These are phyloP conservation scores for Theristicus caerulescens DNA, from an alignment of 2,113 vertebrate species.

Conservation along the genomic window DNA sequence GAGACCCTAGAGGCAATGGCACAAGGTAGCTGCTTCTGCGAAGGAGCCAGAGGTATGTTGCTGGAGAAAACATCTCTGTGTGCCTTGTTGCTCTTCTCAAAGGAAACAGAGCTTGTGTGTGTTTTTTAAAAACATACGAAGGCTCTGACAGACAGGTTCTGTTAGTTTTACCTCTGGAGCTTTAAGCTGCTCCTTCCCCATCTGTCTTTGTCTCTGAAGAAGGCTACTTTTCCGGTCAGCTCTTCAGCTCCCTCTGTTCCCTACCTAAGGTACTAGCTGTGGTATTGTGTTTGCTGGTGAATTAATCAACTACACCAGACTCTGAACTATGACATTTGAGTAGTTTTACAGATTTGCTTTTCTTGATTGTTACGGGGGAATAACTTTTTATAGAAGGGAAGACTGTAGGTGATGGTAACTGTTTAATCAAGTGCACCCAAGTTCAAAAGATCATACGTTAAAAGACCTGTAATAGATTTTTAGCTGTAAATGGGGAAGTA, in stretches of 20 bases:
- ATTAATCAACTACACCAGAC: neutral
- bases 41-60: neutral
- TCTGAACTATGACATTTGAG: neutral
- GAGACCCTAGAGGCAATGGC: neutral
- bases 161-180: neutral
- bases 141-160: neutral
- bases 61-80: neutral
- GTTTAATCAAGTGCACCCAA: neutral
- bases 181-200: neutral
- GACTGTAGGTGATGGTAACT: neutral
- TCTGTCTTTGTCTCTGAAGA: neutral
- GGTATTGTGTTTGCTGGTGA: neutral
- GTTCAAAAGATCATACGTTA: neutral
- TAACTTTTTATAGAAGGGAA: neutral
- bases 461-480: neutral
- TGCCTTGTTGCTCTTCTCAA: neutral
- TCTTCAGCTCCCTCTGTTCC: neutral
- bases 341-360: neutral
- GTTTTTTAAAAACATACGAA: neutral
- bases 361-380: neutral
- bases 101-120: neutral
- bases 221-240: neutral
- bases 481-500: neutral
- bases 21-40: neutral
- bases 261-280: neutral